Evolutionary conservation across 2,888 invertebrate genomes (phyloP), one percentile per base, ranked within the genome.

Genomic region (Drosophila trichaetosa): DNA sequence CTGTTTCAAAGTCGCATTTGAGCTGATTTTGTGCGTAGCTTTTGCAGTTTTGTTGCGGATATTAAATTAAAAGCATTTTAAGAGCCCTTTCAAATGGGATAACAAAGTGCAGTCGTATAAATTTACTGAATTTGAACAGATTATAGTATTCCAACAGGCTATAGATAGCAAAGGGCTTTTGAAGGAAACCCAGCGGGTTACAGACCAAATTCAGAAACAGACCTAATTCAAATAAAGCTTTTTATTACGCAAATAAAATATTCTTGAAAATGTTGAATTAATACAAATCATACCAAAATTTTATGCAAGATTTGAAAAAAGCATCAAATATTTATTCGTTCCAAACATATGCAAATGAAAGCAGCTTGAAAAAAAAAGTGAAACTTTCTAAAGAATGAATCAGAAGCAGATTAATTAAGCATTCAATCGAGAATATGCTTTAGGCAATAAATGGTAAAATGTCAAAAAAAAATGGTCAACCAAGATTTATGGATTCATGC

Each of bases 41-140:
- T 7, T n/a, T 42, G 40, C 46, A 38, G 33, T 38, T 42, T 42
- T 64, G 49, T 40, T 69, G 49, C 51, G 40, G 48, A 38, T 49
- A 31, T 64, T 56, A 78, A 78, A 74, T 74, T 74, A 60, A 78
- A 74, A 78, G 67, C 74, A 69, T 65, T 78, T 57, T 31, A 57
- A 71, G 49, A 40, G 60, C 13, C 29, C 42, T 67, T 31, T 31
- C 11, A 74, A 62, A 62, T 46, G 29, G 53, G 10, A 38, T 67
- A 59, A 62, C 52, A 52, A 51, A 52, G 29, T 48, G 49, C 58
- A 51, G 46, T 64, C 60, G 67, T 67, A 63, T 63, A 77, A 61
- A 54, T 69, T 73, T 54, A 73, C 57, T 60, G 62, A 21, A 18
- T 58, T 34, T 51, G 21, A 61, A 34, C 62, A 40, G 33, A 8